Conservation (phyloP, 2,797 vertebrate genomes). For the Semotilus atromaculatus region DNA sequence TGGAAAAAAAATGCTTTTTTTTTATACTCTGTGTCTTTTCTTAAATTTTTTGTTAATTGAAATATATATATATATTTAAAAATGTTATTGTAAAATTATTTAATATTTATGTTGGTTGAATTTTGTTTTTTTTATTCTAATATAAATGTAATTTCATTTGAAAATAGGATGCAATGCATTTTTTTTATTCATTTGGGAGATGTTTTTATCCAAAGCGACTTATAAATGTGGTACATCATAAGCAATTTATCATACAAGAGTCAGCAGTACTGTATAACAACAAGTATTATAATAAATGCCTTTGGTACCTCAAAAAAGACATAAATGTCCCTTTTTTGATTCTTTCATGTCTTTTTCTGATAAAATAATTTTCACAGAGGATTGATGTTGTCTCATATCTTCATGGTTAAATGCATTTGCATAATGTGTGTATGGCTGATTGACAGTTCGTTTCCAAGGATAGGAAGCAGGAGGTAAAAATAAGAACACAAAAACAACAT, state of each 20-base stretch:
- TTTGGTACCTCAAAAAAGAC: not conserved
- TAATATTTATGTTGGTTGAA: not conserved
- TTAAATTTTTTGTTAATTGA: not conserved
- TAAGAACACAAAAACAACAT: not conserved
- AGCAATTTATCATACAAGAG: not conserved
- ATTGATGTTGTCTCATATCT: not conserved
- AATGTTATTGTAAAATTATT: not conserved
- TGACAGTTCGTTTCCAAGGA: not conserved
- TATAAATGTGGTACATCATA: not conserved
- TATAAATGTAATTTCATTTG: not conserved
- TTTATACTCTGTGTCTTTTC: not conserved
- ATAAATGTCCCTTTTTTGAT: not conserved
- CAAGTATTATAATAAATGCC: not conserved
- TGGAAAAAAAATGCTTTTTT: not conserved
- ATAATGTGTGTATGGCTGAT: not conserved
- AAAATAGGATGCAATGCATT: not conserved
- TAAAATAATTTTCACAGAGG: not conserved
- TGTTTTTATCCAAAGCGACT: not conserved
- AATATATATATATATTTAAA: no score
- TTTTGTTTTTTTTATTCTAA: not conserved
- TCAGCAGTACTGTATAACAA: not conserved
- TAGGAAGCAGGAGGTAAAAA: slow-evolving; percentile 4
- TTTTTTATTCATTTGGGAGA: not conserved
- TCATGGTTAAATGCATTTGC: not conserved
- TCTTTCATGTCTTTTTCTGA: not conserved